Percentiles rank a stretch among this genome's conserved stretches.
Conservation (phyloP, 2,797 vertebrate genomes). For the Microtus californicus region DNA sequence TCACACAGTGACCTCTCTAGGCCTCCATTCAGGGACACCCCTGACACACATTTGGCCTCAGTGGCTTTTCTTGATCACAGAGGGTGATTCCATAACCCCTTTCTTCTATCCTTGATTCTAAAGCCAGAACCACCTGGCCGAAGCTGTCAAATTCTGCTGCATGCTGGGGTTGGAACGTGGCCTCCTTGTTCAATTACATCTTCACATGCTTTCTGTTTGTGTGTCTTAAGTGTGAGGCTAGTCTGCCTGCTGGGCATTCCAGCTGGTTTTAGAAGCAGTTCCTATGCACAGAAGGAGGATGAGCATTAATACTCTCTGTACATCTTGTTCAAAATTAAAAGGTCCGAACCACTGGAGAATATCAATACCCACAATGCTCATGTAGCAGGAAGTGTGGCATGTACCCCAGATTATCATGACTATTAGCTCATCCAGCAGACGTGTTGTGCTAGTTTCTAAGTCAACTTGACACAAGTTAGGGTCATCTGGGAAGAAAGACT, state of each 20-base stretch:
- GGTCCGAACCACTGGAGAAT: fast-evolving
- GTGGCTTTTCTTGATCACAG: neutral
- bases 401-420: fast-evolving
- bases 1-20: neutral
- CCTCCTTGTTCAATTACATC: neutral
- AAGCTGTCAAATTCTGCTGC: neutral
- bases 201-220: neutral
- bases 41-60: neutral
- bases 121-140: neutral
- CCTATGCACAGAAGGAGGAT: neutral
- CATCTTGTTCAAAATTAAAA: neutral
- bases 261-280: neutral
- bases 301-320: neutral
- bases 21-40: neutral
- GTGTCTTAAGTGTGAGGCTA: neutral
- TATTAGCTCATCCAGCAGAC: neutral
- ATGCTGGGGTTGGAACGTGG: neutral
- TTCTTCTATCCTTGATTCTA: neutral
- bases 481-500: neutral
- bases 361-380: neutral
- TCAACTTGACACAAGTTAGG: neutral
- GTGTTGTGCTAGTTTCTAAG: neutral
- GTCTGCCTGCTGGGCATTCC: neutral
- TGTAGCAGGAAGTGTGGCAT: neutral
- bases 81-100: neutral